Conservation (phyloP, 2,113 vertebrate species). For the Picathartes gymnocephalus region DNA sequence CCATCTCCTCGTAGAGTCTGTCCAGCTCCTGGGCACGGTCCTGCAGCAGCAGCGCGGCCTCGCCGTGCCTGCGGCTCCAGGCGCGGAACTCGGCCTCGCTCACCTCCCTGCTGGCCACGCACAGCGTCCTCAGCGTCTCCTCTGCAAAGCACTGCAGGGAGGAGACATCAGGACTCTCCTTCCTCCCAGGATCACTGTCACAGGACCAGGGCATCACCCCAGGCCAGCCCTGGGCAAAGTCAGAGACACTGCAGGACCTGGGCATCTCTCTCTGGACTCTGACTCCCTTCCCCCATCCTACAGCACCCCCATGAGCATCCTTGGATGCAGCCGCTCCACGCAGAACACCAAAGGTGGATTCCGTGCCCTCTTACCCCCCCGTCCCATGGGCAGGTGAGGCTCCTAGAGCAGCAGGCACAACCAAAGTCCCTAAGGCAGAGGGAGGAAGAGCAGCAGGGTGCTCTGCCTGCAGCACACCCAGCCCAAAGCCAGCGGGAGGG, state of each 20-base stretch:
- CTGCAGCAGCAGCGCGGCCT: constrained; percentile 68
- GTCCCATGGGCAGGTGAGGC: background rate
- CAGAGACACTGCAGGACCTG: background rate
- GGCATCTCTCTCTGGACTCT: background rate
- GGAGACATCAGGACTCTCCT: background rate
- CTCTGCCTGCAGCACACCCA: background rate
- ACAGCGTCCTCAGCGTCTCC: constrained; percentile 85
- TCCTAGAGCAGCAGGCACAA: background rate
- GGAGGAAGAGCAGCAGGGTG: background rate
- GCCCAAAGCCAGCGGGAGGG: background rate
- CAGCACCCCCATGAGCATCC: background rate
- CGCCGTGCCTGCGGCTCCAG: constrained; percentile 75
- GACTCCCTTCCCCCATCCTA: background rate
- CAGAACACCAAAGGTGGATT: background rate
- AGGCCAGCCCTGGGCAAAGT: background rate
- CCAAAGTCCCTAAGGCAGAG: background rate
- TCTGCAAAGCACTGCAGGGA: constrained; percentile 73
- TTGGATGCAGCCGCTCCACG: background rate
- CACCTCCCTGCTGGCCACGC: constrained; percentile 84
- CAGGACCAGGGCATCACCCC: background rate
- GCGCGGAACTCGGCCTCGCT: constrained; percentile 64
- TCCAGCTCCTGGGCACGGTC: constrained; percentile 69
- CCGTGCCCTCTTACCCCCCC: background rate
- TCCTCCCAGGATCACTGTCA: background rate
- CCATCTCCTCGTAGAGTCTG: constrained; percentile 82